A percentile compares a stretch with the other conserved stretches of the same genome.
Conservation (phyloP, 2,797 vertebrate genomes). For the Numenius phaeopus region DNA sequence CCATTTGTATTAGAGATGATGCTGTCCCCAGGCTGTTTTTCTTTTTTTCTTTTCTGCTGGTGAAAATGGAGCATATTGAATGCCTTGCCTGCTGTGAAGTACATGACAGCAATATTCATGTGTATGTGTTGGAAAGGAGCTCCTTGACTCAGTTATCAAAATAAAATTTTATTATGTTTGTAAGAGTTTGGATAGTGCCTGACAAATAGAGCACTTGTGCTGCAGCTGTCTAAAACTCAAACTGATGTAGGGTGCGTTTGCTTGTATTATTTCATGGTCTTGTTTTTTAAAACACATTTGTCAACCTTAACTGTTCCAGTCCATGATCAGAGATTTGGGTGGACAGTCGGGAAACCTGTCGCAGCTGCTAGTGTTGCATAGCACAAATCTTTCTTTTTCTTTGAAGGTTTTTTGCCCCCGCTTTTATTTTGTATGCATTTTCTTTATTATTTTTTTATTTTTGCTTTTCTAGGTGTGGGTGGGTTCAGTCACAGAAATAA, state of each 20-base stretch:
- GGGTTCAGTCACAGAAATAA: slow-evolving; percentile 88
- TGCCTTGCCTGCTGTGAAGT: background rate
- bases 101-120: background rate
- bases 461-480: slow-evolving; percentile 87
- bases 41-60: background rate
- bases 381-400: background rate
- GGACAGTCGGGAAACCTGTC: background rate
- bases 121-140: slow-evolving; percentile 29
- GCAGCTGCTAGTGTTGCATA: background rate
- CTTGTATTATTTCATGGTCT: background rate
- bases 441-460: background rate
- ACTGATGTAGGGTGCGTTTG: background rate
- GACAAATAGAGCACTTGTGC: background rate
- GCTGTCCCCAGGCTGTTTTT: background rate
- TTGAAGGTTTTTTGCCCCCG: background rate
- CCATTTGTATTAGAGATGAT: background rate
- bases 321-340: background rate
- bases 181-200: background rate
- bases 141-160: slow-evolving; percentile 38
- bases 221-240: background rate
- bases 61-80: background rate
- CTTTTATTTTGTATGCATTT: background rate
- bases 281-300: background rate
- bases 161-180: background rate
- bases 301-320: background rate